Evolutionary conservation across 2,797 vertebrate genomes (phyloP).

Genomic region (Scyliorhinus canicula): DNA sequence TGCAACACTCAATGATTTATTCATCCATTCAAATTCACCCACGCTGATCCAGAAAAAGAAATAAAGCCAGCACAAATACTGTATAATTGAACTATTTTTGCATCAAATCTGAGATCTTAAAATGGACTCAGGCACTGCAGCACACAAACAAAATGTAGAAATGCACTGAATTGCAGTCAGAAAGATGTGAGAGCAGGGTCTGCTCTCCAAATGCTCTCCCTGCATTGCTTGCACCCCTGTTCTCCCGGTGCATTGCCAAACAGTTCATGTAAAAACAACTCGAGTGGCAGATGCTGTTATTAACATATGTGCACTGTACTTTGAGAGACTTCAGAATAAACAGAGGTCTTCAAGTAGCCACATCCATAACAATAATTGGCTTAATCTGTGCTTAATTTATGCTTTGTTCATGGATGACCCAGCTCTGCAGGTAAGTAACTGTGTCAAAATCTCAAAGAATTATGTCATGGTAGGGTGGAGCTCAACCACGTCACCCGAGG

Average conservation of each 20-base stretch:
- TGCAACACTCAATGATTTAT: neutral
- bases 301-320: neutral
- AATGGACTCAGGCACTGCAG: neutral
- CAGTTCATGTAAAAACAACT: neutral
- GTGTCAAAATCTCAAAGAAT: neutral
- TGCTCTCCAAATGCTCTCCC: too few relatives aligned
- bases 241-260: neutral
- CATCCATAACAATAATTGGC: neutral
- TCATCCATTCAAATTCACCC: neutral
- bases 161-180: neutral
- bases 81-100: neutral
- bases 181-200: neutral
- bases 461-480: neutral
- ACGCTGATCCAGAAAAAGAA: neutral
- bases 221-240: neutral
- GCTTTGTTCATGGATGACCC: neutral
- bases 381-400: neutral
- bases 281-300: neutral
- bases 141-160: neutral
- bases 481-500: neutral
- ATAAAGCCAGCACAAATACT: neutral
- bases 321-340: constrained; percentile 9
- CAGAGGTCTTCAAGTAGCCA: neutral
- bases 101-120: neutral
- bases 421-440: neutral